A percentile compares a stretch with the other conserved stretches of the same genome.
Evolutionary conservation across 2,113 vertebrate species (phyloP).

Genomic region (Trinectes maculatus): DNA sequence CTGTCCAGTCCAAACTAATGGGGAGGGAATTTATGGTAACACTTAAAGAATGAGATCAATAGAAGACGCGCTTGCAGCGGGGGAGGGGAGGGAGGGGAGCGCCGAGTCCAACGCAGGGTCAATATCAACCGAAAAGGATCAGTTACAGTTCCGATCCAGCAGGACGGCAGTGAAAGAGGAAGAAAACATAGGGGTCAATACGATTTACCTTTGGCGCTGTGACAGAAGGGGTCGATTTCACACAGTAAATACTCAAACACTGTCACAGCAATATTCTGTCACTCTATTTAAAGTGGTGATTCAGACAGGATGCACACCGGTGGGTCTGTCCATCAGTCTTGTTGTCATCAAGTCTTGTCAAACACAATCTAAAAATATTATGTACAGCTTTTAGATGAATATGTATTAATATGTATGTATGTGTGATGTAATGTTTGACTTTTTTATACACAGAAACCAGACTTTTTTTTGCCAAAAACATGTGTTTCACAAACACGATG

Average conservation of each 20-base stretch:
- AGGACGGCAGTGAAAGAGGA: slow-evolving; percentile 4
- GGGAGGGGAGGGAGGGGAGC: slow-evolving; percentile 37
- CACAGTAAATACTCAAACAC: slow-evolving; percentile 12
- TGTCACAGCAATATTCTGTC: background rate
- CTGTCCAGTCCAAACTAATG: slow-evolving; percentile 72
- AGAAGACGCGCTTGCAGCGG: slow-evolving; percentile 55
- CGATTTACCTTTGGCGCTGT: slow-evolving; percentile 39
- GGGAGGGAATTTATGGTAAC: slow-evolving; percentile 82
- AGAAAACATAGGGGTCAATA: slow-evolving; percentile 44
- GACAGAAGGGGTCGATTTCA: slow-evolving; percentile 17
- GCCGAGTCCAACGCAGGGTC: slow-evolving; percentile 45
- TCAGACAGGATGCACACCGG: too few species aligned
- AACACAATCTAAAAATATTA: too few species aligned
- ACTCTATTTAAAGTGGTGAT: background rate
- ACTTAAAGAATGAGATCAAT: slow-evolving; percentile 83
- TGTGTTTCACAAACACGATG: too few species aligned
- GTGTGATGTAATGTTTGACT: too few species aligned
- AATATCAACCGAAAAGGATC: slow-evolving; percentile 62
- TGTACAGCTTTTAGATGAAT: too few species aligned
- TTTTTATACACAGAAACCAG: too few species aligned
- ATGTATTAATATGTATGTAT: too few species aligned
- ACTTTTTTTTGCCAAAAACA: too few species aligned
- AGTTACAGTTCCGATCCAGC: slow-evolving; percentile 36
- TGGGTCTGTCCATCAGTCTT: background rate
- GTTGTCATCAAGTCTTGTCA: background rate